Conservation (phyloP, 2,113 vertebrate genomes). For the Balaenoptera acutorostrata region DNA sequence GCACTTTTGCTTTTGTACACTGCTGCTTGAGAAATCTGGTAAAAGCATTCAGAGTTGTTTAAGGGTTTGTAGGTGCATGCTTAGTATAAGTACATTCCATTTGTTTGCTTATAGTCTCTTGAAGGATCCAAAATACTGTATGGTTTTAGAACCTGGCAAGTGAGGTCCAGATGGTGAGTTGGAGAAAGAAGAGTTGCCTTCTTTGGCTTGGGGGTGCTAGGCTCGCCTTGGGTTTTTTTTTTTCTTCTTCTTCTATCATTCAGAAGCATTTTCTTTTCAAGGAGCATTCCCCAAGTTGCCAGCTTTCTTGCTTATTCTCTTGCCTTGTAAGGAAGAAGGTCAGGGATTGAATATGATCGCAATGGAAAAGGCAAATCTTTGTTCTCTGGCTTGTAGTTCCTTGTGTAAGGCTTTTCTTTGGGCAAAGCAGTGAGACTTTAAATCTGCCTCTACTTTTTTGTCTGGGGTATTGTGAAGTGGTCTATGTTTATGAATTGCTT, state of each 20-base stretch:
- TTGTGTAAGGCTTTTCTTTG: background rate
- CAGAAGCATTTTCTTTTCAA: background rate
- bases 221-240: background rate
- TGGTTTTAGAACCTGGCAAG: background rate
- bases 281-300: background rate
- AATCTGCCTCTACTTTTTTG: constrained; percentile 5
- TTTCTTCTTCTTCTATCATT: background rate
- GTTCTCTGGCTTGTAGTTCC: constrained; percentile 21
- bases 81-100: background rate
- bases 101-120: background rate
- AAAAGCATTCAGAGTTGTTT: constrained; percentile 13
- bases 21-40: background rate
- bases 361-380: constrained; percentile 24
- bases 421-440: constrained; percentile 16
- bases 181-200: background rate
- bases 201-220: background rate
- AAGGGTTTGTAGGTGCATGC: background rate
- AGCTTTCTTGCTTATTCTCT: background rate
- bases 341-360: background rate
- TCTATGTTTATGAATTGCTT: constrained; percentile 45
- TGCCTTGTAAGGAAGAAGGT: background rate
- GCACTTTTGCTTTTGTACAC: background rate
- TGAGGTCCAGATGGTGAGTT: background rate
- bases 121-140: background rate
- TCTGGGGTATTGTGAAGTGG: constrained; percentile 2